A percentile compares a stretch with the other conserved stretches of the same genome.
Conservation (phyloP, 1,140 invertebrate species). For the Magallana ariakensis region DNA sequence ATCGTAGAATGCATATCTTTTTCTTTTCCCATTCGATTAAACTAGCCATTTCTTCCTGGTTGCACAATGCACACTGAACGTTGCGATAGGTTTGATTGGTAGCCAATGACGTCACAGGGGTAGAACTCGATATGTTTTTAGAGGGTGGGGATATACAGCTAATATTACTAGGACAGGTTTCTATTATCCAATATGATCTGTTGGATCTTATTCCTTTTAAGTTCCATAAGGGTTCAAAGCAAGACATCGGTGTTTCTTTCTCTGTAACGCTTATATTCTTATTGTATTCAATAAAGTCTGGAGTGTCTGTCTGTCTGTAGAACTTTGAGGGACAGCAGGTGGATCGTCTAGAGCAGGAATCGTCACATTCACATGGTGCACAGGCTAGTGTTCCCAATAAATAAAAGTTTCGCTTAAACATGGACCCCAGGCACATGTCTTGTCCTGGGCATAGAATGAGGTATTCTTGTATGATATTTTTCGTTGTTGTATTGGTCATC, state of each 20-base stretch:
- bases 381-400: not conserved
- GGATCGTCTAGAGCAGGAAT: not conserved
- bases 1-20: not conserved
- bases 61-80: not conserved
- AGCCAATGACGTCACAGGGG: not conserved
- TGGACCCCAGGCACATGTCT: not conserved
- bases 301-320: not conserved
- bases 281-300: not conserved
- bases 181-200: not conserved
- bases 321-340: constrained; percentile 12
- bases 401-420: not conserved
- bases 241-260: not conserved
- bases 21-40: not conserved
- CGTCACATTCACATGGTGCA: not conserved
- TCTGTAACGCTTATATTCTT: not conserved
- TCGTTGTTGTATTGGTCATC: not conserved
- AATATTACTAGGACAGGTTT: not conserved
- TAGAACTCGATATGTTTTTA: not conserved
- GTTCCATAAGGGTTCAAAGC: not conserved
- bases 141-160: not conserved
- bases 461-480: not conserved
- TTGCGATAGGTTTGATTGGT: not conserved
- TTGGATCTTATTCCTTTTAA: not conserved
- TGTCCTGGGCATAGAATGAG: not conserved
- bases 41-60: not conserved